These are phyloP conservation scores for Cottus gobio DNA, from an alignment of 2,113 vertebrate species.

Conservation along the genomic window DNA sequence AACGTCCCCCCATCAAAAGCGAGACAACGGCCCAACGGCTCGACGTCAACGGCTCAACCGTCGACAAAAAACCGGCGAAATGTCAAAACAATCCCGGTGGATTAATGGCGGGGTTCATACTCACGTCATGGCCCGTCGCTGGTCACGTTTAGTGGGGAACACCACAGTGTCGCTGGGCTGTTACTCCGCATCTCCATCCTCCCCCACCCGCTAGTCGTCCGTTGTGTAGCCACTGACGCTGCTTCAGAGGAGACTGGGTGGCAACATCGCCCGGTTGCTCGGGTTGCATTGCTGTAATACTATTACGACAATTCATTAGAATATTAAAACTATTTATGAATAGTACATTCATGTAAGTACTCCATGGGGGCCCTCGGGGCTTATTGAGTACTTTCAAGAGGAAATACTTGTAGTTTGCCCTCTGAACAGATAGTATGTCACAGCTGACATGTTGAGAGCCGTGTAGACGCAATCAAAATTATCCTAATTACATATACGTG, in stretches of 20 bases:
- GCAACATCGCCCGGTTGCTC: neutral
- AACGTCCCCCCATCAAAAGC: neutral
- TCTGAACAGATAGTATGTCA: neutral
- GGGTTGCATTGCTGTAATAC: neutral
- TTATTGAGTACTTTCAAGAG: neutral
- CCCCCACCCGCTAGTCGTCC: neutral
- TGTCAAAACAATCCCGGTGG: neutral
- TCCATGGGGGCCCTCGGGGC: too few species aligned
- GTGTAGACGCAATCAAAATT: neutral
- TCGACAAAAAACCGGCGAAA: constrained; percentile 19
- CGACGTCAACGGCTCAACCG: neutral
- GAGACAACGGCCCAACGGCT: neutral
- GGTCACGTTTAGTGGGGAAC: neutral
- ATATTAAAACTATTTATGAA: neutral
- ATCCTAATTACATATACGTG: neutral
- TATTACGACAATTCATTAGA: neutral
- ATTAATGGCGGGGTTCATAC: neutral
- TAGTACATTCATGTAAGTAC: neutral
- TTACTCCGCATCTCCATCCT: constrained; percentile 45
- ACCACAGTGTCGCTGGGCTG: neutral
- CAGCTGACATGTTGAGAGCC: neutral
- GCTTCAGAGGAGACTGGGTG: neutral
- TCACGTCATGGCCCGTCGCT: constrained; percentile 40
- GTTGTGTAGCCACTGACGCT: neutral
- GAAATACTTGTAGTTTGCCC: neutral